Conservation (phyloP, 2,113 vertebrate genomes). For the Centropus unirufus region DNA sequence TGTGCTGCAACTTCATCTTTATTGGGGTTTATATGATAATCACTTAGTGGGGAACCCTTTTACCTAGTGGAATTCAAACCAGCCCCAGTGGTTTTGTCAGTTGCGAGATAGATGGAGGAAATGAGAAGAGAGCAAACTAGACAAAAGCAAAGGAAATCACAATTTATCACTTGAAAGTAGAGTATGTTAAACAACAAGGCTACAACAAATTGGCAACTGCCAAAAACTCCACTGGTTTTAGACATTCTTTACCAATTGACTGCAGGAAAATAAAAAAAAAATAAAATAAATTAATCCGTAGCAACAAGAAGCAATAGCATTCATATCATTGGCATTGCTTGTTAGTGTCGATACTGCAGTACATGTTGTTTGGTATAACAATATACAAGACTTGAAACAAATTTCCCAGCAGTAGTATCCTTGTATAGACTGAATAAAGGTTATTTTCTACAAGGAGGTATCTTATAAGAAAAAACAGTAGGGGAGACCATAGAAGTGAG, state of each 20-base stretch:
- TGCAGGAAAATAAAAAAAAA: background rate
- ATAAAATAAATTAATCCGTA: slow-evolving; percentile 56
- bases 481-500: slow-evolving; percentile 84
- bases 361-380: slow-evolving; percentile 73
- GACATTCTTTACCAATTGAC: slow-evolving; percentile 33
- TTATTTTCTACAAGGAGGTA: slow-evolving; percentile 87
- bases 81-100: background rate
- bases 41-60: background rate
- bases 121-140: background rate
- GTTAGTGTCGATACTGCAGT: slow-evolving; percentile 67
- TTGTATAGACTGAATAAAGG: slow-evolving; percentile 88
- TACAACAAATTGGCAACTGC: slow-evolving; percentile 12
- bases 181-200: slow-evolving; percentile 3
- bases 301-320: slow-evolving; percentile 44
- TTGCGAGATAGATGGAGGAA: background rate
- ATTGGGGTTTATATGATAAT: background rate
- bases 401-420: slow-evolving; percentile 84
- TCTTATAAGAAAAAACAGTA: slow-evolving; percentile 88
- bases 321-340: slow-evolving; percentile 63
- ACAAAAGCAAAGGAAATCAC: slow-evolving; percentile 27
- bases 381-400: slow-evolving; percentile 82
- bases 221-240: slow-evolving; percentile 41
- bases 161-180: background rate
- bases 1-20: background rate
- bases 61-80: background rate